Percentiles rank a stretch among this genome's conserved stretches.
These are phyloP conservation scores for Ricordea florida DNA, from an alignment of 92 coral and sea anemone genomes.

Conservation along the genomic window DNA sequence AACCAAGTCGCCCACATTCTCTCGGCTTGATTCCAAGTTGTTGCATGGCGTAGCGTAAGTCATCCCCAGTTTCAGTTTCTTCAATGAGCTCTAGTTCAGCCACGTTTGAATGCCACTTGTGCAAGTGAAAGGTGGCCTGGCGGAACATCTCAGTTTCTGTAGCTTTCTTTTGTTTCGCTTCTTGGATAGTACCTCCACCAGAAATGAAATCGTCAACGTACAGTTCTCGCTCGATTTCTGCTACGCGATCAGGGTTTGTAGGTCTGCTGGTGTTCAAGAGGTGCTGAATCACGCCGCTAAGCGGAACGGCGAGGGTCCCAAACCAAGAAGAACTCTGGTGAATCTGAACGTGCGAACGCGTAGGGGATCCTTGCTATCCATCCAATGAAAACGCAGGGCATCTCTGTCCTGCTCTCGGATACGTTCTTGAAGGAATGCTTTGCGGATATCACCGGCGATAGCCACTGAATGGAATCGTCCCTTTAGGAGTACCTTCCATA, in stretches of 20 bases:
- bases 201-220: too few species aligned
- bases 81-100: too few species aligned
- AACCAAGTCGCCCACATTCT: too few species aligned
- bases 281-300: constrained; percentile 44
- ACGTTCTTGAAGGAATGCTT: constrained; percentile 60
- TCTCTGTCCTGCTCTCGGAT: constrained; percentile 54
- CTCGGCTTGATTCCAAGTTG: too few species aligned
- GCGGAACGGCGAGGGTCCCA: constrained; percentile 52
- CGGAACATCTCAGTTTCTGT: too few species aligned
- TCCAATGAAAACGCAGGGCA: constrained; percentile 63
- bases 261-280: constrained; percentile 28
- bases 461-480: constrained; percentile 63
- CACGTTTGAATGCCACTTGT: too few species aligned
- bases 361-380: constrained; percentile 51
- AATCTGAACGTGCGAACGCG: constrained; percentile 43
- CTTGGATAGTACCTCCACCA: too few species aligned
- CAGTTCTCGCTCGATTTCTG: constrained; percentile 20
- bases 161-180: too few species aligned
- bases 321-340: constrained; percentile 50
- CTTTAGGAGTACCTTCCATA: constrained; percentile 57
- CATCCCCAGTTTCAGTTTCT: too few species aligned
- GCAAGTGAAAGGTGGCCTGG: too few species aligned
- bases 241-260: constrained; percentile 24
- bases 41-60: too few species aligned
- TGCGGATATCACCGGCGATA: constrained; percentile 51